Evolutionary conservation across 2,888 invertebrate genomes (phyloP).

Genomic region (Polia nebulosa): DNA sequence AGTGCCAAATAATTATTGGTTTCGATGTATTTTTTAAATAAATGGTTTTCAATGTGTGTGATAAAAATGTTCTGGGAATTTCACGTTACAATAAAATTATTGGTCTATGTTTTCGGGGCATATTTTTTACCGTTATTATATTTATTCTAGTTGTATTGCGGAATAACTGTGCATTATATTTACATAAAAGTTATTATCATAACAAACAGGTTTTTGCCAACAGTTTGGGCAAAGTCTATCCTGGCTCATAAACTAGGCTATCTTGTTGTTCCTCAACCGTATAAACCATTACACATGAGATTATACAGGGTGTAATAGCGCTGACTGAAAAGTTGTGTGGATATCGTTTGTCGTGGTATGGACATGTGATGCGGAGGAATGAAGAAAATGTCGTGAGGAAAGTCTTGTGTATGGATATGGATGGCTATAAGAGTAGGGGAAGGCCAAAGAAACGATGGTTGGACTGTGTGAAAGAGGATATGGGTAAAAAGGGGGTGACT

Average conservation of each 20-base stretch:
- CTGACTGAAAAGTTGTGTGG: too few relatives aligned
- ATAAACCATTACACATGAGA: too few relatives aligned
- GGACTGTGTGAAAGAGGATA: too few relatives aligned
- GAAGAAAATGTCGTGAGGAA: too few relatives aligned
- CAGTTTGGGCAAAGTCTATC: not conserved
- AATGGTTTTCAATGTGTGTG: not conserved
- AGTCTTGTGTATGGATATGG: too few relatives aligned
- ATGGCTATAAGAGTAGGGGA: too few relatives aligned
- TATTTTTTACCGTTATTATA: not conserved
- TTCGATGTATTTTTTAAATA: not conserved
- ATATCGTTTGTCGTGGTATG: too few relatives aligned
- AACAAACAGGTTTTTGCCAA: not conserved
- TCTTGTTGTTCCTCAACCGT: not conserved
- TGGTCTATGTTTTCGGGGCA: not conserved
- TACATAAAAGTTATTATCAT: not conserved
- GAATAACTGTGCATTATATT: not conserved
- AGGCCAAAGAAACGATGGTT: too few relatives aligned
- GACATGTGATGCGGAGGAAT: too few relatives aligned
- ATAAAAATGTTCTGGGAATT: not conserved
- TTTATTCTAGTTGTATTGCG: not conserved
- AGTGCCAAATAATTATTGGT: not conserved
- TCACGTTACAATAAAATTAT: not conserved
- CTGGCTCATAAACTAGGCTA: not conserved
- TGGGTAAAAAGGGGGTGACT: too few relatives aligned
- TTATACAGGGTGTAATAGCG: too few relatives aligned